Conservation (phyloP, 2,888 invertebrate species). For the Phorcus lineatus region DNA sequence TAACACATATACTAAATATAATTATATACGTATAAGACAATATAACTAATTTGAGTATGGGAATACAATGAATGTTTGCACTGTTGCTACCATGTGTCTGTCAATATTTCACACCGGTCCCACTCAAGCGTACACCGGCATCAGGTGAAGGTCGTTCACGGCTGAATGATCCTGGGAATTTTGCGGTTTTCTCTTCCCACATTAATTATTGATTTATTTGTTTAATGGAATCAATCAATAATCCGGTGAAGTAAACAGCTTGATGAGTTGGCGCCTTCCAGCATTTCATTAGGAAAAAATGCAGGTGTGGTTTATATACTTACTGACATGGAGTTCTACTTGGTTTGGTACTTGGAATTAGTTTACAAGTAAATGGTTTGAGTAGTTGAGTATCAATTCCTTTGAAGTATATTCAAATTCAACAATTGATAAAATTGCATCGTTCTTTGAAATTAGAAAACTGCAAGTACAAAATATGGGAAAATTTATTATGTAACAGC, state of each 20-base stretch:
- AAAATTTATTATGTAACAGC: no score
- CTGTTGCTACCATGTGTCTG: no score
- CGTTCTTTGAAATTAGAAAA: background rate
- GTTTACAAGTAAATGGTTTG: background rate
- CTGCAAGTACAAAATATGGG: no score
- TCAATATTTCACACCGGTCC: no score
- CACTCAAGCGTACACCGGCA: no score
- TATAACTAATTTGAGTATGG: no score
- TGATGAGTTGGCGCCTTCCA: background rate
- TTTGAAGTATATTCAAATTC: background rate
- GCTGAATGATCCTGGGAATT: background rate
- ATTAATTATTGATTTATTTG: conserved; percentile 3
- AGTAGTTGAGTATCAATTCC: background rate
- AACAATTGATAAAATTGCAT: no score
- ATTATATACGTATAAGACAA: no score
- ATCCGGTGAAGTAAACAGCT: background rate
- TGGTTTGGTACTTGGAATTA: no score
- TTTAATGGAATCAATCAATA: background rate
- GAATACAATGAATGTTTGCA: no score
- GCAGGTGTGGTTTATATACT: background rate
- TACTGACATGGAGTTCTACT: background rate
- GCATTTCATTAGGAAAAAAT: no score
- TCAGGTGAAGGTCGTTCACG: background rate
- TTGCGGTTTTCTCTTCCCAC: conserved; percentile 15
- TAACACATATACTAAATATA: no score